These are phyloP conservation scores for Cariama cristata DNA, from an alignment of 2,113 vertebrate species.

Conservation along the genomic window DNA sequence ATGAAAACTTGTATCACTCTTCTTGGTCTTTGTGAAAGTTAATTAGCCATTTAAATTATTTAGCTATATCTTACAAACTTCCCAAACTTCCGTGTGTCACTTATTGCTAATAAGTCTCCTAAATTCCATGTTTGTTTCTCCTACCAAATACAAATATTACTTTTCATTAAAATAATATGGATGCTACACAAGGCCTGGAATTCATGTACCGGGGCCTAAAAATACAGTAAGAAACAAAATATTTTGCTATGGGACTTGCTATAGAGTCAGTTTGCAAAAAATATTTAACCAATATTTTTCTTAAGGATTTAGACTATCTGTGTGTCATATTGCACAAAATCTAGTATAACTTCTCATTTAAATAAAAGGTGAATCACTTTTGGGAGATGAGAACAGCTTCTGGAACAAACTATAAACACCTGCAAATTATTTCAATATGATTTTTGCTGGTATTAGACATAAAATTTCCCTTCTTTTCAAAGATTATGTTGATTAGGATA, in stretches of 20 bases:
- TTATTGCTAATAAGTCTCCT: not conserved
- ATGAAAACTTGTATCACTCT: constrained; percentile 72
- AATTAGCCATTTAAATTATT: constrained; percentile 41
- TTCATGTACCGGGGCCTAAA: not conserved
- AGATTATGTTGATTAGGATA: not conserved
- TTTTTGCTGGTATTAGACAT: not conserved
- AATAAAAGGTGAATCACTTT: constrained; percentile 38
- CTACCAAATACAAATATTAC: not conserved
- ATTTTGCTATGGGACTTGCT: not conserved
- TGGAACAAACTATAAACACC: not conserved
- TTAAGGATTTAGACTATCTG: not conserved
- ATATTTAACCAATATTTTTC: constrained; percentile 20
- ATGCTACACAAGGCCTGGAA: not conserved
- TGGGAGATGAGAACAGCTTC: constrained; percentile 10
- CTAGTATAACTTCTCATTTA: constrained; percentile 33
- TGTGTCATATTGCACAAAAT: constrained; percentile 7
- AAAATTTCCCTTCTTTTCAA: not conserved
- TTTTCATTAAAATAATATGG: constrained; percentile 6
- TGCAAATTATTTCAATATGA: not conserved
- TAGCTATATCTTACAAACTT: not conserved
- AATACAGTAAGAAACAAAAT: not conserved
- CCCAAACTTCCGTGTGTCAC: not conserved
- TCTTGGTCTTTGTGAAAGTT: constrained; percentile 73
- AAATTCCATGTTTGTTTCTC: not conserved
- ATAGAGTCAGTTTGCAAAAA: not conserved